Evolutionary conservation across 2,888 invertebrate species (phyloP).

Genomic region (Agrotis clavis): DNA sequence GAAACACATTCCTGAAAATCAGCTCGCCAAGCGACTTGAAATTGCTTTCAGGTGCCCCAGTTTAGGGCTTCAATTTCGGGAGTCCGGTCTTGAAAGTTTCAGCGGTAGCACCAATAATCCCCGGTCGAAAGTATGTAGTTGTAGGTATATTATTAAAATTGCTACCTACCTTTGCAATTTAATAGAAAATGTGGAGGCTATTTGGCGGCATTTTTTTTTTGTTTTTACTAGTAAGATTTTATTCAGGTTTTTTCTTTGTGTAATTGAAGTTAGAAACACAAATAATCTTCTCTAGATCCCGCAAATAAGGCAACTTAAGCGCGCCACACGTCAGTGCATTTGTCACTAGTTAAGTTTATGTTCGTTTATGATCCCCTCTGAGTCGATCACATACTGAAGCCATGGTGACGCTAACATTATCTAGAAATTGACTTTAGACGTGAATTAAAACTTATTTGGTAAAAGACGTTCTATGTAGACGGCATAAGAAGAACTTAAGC

Average conservation of each 20-base stretch:
- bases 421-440: too few relatives aligned
- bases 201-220: background rate
- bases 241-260: background rate
- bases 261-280: background rate
- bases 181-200: constrained; percentile 4
- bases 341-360: too few relatives aligned
- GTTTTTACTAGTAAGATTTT: background rate
- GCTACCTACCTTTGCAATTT: background rate
- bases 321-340: too few relatives aligned
- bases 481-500: too few relatives aligned
- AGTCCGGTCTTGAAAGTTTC: constrained; percentile 52
- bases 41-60: constrained; percentile 51
- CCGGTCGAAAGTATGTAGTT: constrained; percentile 14
- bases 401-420: too few relatives aligned
- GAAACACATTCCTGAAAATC: constrained; percentile 45
- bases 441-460: too few relatives aligned
- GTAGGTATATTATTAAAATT: constrained; percentile 16
- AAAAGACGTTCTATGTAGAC: too few relatives aligned
- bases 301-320: too few relatives aligned
- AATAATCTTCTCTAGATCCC: too few relatives aligned
- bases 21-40: constrained; percentile 39
- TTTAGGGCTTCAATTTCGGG: constrained; percentile 46
- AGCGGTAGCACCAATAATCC: constrained; percentile 39
- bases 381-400: too few relatives aligned
- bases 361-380: too few relatives aligned